Conservation (phyloP, 1,140 invertebrate species). For the Anoplolepis gracilipes region DNA sequence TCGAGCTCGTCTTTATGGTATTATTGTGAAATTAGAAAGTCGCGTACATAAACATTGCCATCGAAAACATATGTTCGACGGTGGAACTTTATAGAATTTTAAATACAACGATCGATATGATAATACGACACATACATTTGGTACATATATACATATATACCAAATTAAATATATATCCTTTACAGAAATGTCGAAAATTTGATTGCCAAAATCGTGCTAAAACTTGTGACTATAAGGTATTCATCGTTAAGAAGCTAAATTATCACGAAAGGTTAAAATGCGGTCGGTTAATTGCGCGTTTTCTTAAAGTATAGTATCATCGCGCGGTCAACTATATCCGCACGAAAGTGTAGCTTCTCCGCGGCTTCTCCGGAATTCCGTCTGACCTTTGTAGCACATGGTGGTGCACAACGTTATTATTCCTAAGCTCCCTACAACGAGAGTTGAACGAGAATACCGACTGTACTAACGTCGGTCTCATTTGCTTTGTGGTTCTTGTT, state of each 20-base stretch:
- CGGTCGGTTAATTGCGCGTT: not conserved
- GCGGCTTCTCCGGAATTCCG: constrained; percentile 47
- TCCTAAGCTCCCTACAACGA: constrained; percentile 44
- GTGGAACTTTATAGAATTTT: no score
- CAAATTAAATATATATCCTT: no score
- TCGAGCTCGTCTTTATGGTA: no score
- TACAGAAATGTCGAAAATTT: no score
- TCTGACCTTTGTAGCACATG: constrained; percentile 25
- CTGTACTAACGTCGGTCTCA: constrained; percentile 56
- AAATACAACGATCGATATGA: no score
- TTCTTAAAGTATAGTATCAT: not conserved
- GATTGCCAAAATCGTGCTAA: not conserved
- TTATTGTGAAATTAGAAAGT: no score
- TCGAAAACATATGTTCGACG: no score
- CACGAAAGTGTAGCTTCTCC: not conserved
- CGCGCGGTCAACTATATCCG: not conserved
- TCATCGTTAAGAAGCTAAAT: not conserved
- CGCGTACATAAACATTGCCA: no score
- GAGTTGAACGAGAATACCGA: constrained; percentile 35
- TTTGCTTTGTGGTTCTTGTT: constrained; percentile 67
- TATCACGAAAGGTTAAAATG: not conserved
- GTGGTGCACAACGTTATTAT: constrained; percentile 49
- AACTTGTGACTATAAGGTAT: not conserved
- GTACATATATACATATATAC: no score
- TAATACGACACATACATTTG: no score